Percentiles rank a stretch among this genome's conserved stretches.
Evolutionary conservation across 2,888 invertebrate species (phyloP).

Genomic region (Xanthorhoe spadicearia): DNA sequence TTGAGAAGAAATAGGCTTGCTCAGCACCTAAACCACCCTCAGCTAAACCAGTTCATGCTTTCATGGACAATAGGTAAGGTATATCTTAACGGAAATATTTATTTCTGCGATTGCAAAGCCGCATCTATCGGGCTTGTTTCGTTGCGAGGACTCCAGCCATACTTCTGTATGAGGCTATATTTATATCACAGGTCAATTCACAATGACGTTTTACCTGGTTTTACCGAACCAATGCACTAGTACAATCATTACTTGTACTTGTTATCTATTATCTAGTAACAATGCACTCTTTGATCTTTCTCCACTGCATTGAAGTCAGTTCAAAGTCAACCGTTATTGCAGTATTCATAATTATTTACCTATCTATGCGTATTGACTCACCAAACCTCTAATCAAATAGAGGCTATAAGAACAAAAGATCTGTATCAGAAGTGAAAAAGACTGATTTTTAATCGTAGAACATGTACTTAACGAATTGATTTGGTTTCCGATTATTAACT

Average conservation of each 20-base stretch:
- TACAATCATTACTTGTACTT: not conserved
- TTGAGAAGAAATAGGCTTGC: not conserved
- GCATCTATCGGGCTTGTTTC: no score
- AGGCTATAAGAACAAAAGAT: no score
- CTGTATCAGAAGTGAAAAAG: no score
- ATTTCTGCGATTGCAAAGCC: no score
- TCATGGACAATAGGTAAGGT: no score
- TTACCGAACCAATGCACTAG: not conserved
- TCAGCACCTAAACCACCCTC: no score
- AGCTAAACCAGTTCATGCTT: no score
- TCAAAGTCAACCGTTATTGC: not conserved
- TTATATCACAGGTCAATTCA: not conserved
- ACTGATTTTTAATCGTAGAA: no score
- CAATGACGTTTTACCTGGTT: slow-evolving; percentile 1
- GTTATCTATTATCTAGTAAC: not conserved
- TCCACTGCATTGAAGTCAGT: slow-evolving; percentile 1
- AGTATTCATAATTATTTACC: not conserved
- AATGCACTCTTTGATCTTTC: not conserved
- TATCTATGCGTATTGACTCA: not conserved
- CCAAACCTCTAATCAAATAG: not conserved
- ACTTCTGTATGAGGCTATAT: not conserved
- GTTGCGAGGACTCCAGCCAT: no score
- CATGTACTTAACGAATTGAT: no score
- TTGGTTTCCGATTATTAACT: no score
- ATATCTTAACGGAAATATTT: no score